Base-by-base conservation (phyloP, 2,113 vertebrate species). In the Gallinago media region DNA sequence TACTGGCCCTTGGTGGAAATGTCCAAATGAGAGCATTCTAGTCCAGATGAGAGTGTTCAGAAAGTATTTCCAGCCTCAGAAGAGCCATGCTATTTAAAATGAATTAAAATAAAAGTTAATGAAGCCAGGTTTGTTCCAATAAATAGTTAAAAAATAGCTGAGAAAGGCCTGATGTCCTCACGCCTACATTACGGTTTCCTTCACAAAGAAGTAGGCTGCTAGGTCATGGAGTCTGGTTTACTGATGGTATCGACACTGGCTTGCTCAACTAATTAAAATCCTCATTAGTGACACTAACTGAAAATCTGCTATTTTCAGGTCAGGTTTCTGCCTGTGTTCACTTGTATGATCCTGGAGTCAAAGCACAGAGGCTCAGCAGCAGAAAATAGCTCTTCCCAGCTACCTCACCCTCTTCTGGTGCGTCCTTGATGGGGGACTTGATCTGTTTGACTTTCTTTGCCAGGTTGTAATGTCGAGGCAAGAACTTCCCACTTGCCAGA, bases 191-290 rank as follows among this genome's bases (percentile, higher is more conserved):
- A 58, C 5, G 36, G 6, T 65, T 93, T 80, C 74, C 71, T 80
- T 85, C 78, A 70, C 34, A 92, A 90, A 88, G 79, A 96, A 96
- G 65, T 95, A 96, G 96, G 96, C 83, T 91, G 92, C 85, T 84
- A 88, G 92, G 96, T 91, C 95, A 94, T 27, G 32, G 65, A 93
- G 47, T 44, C 85, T 93, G 72, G 85, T 95, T 95, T 97, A 94
- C 83, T 73, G 62, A 42, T 61, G 44, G 22, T 89, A 92, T 84
- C 72, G 85, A 84, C 68, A 44, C 52, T 84, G 55, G 27, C 72
- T 91, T 68, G 92, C 59, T 84, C 88, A 81, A 93, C 96, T 96
- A 96, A 96, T 96, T 97, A 96, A 97, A 96, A 94, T 94, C 76
- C 87, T 97, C 94, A 97, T 97, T 96, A 97, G 68, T 63, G 82